Evolutionary conservation across 23 tunicate species (phyloP).

Genomic region (Clavelina lepadiformis): DNA sequence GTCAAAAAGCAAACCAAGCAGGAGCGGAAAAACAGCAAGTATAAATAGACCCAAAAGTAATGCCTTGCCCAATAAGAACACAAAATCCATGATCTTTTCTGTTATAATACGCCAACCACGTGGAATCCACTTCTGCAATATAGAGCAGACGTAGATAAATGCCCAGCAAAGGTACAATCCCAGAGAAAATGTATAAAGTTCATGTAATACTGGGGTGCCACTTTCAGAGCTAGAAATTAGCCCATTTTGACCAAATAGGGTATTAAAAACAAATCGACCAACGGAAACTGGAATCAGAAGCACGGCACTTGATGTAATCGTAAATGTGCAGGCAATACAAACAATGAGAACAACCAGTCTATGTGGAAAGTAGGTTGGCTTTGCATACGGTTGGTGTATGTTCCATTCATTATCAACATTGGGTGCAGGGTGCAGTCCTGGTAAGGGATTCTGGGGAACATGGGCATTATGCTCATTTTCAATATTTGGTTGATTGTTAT

Average conservation of each 20-base stretch:
- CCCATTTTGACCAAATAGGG: conserved; percentile 23
- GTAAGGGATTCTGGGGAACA: background rate
- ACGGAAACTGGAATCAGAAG: conserved; percentile 40
- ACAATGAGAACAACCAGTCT: conserved; percentile 29
- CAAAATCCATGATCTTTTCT: conserved; percentile 8
- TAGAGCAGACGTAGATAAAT: conserved; percentile 8
- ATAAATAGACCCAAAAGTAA: conserved; percentile 19
- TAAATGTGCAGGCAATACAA: conserved; percentile 13
- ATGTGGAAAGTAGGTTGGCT: conserved; percentile 23
- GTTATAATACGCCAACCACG: conserved; percentile 26
- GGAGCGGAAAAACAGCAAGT: conserved; percentile 34
- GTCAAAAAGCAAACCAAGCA: conserved; percentile 61
- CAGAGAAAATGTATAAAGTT: conserved; percentile 50
- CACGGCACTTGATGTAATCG: conserved; percentile 15
- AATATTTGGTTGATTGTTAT: conserved; percentile 1
- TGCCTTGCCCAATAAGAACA: conserved; percentile 25
- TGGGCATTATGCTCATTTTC: background rate
- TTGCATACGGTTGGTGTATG: conserved; percentile 24
- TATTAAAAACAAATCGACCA: conserved; percentile 28
- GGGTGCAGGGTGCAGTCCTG: conserved; percentile 4
- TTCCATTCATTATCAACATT: conserved; percentile 8
- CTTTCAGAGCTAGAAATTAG: background rate
- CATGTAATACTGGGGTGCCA: conserved; percentile 22
- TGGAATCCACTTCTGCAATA: conserved; percentile 43
- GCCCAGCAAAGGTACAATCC: conserved; percentile 66